A percentile compares a stretch with the other conserved stretches of the same genome.
Conservation (phyloP, 2,113 vertebrate genomes). For the Periophthalmodon schlosseri region DNA sequence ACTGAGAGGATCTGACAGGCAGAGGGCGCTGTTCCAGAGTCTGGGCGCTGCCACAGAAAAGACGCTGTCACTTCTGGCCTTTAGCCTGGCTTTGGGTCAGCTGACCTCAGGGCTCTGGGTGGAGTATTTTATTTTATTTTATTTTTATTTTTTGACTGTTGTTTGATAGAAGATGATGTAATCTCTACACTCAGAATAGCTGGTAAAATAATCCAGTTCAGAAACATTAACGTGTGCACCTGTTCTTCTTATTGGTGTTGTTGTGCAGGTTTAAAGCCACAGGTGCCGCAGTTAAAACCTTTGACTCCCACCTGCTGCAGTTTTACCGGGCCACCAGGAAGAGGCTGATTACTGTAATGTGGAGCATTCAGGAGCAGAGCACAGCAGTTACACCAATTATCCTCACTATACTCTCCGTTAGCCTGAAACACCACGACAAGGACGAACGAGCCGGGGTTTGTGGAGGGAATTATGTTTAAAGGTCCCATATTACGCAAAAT, state of each 20-base stretch:
- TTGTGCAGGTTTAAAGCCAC: background rate
- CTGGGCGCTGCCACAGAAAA: too few species aligned
- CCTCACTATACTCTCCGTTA: background rate
- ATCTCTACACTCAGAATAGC: background rate
- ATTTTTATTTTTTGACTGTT: too few species aligned
- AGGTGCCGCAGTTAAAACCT: constrained; percentile 1
- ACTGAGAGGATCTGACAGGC: too few species aligned
- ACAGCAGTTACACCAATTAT: constrained; percentile 10
- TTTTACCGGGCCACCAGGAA: background rate
- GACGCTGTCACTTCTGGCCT: too few species aligned
- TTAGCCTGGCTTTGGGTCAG: too few species aligned
- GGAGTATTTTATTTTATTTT: too few species aligned
- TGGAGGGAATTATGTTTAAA: background rate
- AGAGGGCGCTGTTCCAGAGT: too few species aligned
- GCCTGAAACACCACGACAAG: background rate
- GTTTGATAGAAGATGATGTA: background rate
- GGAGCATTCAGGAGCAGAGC: background rate
- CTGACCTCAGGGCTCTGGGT: too few species aligned
- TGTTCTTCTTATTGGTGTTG: background rate
- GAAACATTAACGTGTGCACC: background rate
- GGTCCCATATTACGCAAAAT: too few species aligned
- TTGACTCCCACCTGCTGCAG: constrained; percentile 1
- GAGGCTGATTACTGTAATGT: constrained; percentile 8
- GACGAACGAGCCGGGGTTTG: background rate
- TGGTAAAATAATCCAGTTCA: background rate